These are phyloP conservation scores for Dynastes grantii DNA, from an alignment of 2,888 invertebrate genomes.

Conservation along the genomic window DNA sequence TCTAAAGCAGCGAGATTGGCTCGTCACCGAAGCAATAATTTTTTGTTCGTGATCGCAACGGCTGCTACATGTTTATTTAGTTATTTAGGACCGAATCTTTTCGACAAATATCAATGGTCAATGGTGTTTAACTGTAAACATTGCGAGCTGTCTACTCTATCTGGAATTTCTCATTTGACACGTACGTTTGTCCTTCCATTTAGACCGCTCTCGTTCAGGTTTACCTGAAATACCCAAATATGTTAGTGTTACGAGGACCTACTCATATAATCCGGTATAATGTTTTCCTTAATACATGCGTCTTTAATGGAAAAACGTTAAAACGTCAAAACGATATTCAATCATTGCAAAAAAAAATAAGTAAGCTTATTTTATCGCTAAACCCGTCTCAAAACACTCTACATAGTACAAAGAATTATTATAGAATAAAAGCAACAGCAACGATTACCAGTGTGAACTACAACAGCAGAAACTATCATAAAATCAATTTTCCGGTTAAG, in stretches of 20 bases:
- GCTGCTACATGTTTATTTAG: constrained; percentile 55
- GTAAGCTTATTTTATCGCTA: too few species aligned
- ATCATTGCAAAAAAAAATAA: too few species aligned
- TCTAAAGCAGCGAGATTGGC: constrained; percentile 40
- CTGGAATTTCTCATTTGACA: constrained; percentile 53
- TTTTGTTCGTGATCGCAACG: constrained; percentile 30
- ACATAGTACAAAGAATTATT: too few species aligned
- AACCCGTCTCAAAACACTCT: too few species aligned
- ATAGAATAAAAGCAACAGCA: too few species aligned
- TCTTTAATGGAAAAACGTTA: too few species aligned
- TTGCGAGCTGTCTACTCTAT: constrained; percentile 43
- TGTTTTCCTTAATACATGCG: not conserved
- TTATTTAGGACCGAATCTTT: constrained; percentile 55
- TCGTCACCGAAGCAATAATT: constrained; percentile 13
- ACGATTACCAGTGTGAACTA: too few species aligned
- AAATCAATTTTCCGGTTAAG: too few species aligned
- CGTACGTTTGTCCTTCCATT: constrained; percentile 52
- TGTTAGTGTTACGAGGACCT: constrained; percentile 2
- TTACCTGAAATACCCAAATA: constrained; percentile 42
- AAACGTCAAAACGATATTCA: too few species aligned
- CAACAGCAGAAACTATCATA: too few species aligned
- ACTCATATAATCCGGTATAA: not conserved
- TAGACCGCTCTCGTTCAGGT: constrained; percentile 45
- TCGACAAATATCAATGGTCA: constrained; percentile 55
- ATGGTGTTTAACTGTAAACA: constrained; percentile 47